Percentiles rank a stretch among this genome's conserved stretches.
phyloP scores from a whole-genome alignment of 1,140 invertebrate genomes.

The Lordiphosa stackelbergi region DNA sequence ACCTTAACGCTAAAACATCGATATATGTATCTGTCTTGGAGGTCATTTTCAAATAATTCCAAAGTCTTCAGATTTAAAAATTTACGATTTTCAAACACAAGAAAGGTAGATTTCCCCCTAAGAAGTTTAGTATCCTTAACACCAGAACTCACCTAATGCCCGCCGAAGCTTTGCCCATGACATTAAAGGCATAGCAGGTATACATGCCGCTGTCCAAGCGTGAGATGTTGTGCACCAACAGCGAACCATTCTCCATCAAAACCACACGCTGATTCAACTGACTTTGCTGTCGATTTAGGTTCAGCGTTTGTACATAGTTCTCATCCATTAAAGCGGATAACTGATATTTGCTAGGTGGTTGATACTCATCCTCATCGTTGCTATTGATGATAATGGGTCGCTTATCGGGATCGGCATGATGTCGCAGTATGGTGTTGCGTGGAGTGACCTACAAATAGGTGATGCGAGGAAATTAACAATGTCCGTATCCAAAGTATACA shows the following conservation, averaged over 20 bases:
- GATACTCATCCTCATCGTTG: conserved; percentile 43
- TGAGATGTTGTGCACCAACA: conserved; percentile 82
- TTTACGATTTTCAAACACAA: too few relatives aligned
- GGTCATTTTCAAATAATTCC: too few relatives aligned
- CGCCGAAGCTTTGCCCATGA: conserved; percentile 85
- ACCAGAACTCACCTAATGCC: conserved; percentile 78
- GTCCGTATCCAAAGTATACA: too few relatives aligned
- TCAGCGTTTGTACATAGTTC: conserved; percentile 37
- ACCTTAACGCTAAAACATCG: too few relatives aligned
- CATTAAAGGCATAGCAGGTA: conserved; percentile 90
- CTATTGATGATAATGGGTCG: conserved; percentile 67
- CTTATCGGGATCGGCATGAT: conserved; percentile 83
- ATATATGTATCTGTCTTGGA: too few relatives aligned
- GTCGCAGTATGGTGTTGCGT: conserved; percentile 78
- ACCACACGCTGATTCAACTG: conserved; percentile 71
- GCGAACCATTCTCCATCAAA: conserved; percentile 83
- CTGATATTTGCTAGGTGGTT: conserved; percentile 50
- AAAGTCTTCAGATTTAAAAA: too few relatives aligned
- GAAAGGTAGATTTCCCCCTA: too few relatives aligned
- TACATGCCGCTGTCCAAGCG: conserved; percentile 92
- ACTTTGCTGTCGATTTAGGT: conserved; percentile 53
- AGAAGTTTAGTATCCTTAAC: too few relatives aligned
- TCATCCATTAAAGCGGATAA: conserved; percentile 60
- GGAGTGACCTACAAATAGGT: conserved; percentile 82
- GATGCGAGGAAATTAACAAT: too few relatives aligned